Evolutionary conservation across 2,113 vertebrate species (phyloP).

Genomic region (Cacatua alba): DNA sequence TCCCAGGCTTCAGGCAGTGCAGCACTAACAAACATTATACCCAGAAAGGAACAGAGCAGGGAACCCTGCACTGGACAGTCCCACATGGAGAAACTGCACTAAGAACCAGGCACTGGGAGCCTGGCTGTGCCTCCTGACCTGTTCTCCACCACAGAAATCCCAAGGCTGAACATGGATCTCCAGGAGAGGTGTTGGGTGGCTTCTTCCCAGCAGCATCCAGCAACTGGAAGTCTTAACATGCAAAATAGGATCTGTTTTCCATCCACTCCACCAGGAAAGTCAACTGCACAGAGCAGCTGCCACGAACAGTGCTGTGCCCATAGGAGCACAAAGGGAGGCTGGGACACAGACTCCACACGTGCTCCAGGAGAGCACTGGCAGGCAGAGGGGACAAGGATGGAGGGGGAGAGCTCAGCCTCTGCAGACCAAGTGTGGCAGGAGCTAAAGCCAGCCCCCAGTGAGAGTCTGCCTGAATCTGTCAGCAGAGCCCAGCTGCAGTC

Average conservation of each 20-base stretch:
- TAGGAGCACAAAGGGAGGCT: not conserved
- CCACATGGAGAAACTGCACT: not conserved
- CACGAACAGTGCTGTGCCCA: rapidly evolving
- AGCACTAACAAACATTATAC: not conserved
- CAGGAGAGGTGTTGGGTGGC: not conserved
- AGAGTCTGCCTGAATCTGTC: not conserved
- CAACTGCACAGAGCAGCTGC: not conserved
- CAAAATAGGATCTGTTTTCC: not conserved
- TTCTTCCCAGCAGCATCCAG: not conserved
- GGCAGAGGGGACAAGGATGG: not conserved
- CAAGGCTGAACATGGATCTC: too few species aligned
- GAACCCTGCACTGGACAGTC: not conserved
- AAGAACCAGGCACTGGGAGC: not conserved
- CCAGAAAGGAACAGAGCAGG: not conserved
- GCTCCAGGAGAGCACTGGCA: not conserved
- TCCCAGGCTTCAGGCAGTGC: not conserved
- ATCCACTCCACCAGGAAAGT: rapidly evolving
- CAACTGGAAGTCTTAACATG: not conserved
- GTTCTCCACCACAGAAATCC: not conserved
- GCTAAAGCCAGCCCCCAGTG: not conserved
- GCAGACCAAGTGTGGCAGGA: not conserved
- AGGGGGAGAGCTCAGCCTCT: not conserved
- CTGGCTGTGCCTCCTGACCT: not conserved
- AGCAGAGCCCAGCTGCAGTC: not conserved
- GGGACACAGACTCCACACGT: rapidly evolving